phyloP scores from a whole-genome alignment of 2,888 invertebrate species.

The Amphipyra berbera region DNA sequence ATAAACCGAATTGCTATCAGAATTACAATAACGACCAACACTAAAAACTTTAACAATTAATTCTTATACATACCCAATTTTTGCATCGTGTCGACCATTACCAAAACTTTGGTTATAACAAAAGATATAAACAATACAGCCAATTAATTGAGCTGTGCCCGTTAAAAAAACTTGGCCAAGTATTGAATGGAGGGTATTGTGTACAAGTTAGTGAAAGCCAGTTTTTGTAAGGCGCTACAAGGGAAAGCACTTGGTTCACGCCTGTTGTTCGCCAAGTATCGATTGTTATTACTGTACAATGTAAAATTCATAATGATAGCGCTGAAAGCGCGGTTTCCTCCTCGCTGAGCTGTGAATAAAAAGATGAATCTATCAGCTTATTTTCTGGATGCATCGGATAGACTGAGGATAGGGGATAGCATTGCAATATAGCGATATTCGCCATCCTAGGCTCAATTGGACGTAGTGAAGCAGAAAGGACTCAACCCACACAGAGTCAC shows the following conservation, averaged over 20 bases:
- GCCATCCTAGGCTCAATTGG: too few species aligned
- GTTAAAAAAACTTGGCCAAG: slow-evolving; percentile 56
- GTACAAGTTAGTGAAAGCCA: slow-evolving; percentile 58
- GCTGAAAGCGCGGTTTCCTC: slow-evolving; percentile 12
- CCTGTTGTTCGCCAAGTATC: slow-evolving; percentile 41
- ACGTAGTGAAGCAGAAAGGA: too few species aligned
- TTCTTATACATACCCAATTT: slow-evolving; percentile 35
- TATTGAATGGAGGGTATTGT: slow-evolving; percentile 58
- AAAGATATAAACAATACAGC: slow-evolving; percentile 62
- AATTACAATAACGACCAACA: slow-evolving; percentile 8
- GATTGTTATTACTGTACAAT: slow-evolving; percentile 50
- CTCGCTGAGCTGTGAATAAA: too few species aligned
- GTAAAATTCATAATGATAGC: slow-evolving; percentile 38
- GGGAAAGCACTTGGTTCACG: slow-evolving; percentile 66
- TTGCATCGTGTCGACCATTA: slow-evolving; percentile 42
- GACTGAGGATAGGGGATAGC: too few species aligned
- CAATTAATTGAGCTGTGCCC: slow-evolving; percentile 61
- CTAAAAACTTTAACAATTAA: slow-evolving; percentile 46
- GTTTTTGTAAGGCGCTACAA: slow-evolving; percentile 66
- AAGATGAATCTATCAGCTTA: too few species aligned
- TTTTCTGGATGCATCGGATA: too few species aligned
- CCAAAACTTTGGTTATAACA: slow-evolving; percentile 41
- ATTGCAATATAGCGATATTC: too few species aligned
- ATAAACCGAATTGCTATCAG: slow-evolving; percentile 2
- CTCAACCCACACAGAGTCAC: too few species aligned